Percentiles rank a stretch among this genome's conserved stretches.
Conservation (phyloP, 1,140 invertebrate species). For the Heliconius eleuchia region DNA sequence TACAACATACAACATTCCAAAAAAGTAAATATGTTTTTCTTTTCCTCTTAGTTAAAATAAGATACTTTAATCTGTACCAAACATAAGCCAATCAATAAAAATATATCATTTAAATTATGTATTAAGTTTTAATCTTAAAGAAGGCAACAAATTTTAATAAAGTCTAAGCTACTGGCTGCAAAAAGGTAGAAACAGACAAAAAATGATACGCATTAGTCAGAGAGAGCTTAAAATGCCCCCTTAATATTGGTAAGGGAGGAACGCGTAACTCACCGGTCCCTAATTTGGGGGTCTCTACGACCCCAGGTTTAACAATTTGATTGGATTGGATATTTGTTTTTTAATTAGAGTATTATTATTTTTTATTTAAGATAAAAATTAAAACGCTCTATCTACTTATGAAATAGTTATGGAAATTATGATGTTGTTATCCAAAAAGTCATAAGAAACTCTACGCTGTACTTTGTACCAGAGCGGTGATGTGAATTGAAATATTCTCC, state of each 20-base stretch:
- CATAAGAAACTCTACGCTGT: too few relatives aligned
- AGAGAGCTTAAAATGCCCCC: conserved; percentile 54
- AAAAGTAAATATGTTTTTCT: too few relatives aligned
- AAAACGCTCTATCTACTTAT: not conserved
- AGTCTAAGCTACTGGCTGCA: conserved; percentile 46
- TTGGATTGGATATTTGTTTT: conserved; percentile 47
- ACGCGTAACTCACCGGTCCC: conserved; percentile 50
- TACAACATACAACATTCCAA: too few relatives aligned
- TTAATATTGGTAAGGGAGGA: conserved; percentile 60
- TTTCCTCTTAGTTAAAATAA: too few relatives aligned
- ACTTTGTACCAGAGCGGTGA: too few relatives aligned
- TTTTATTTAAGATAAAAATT: not conserved
- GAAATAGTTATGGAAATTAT: not conserved
- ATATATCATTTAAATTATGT: not conserved
- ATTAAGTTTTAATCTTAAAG: not conserved
- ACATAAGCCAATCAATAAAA: too few relatives aligned
- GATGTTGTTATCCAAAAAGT: too few relatives aligned
- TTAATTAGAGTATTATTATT: conserved; percentile 18
- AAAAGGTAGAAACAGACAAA: conserved; percentile 61
- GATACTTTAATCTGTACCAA: too few relatives aligned
- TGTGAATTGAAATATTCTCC: too few relatives aligned
- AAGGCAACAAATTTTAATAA: conserved; percentile 63
- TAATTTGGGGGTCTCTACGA: conserved; percentile 51
- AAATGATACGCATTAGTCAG: conserved; percentile 69
- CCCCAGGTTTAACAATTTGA: conserved; percentile 53